Evolutionary conservation across 2,113 vertebrate species (phyloP).

Genomic region (Numenius arquata): DNA sequence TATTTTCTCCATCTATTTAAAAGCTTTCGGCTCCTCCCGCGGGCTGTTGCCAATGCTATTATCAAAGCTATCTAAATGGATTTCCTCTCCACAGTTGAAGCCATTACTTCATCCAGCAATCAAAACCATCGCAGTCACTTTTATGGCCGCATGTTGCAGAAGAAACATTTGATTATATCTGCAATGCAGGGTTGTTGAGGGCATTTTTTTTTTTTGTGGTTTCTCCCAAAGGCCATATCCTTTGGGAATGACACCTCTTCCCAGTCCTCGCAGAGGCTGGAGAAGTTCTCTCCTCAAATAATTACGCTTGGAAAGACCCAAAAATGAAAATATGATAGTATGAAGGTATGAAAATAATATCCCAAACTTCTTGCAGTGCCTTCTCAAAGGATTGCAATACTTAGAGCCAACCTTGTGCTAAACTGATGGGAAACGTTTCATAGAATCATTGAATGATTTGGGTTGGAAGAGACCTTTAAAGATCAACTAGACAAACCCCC

Average conservation of each 20-base stretch:
- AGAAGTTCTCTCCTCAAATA: not conserved
- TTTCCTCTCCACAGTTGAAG: not conserved
- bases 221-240: not conserved
- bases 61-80: not conserved
- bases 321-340: not conserved
- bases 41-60: not conserved
- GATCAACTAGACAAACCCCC: not conserved
- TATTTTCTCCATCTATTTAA: not conserved
- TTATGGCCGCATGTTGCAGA: not conserved
- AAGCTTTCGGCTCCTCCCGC: not conserved
- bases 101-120: not conserved
- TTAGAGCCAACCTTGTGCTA: not conserved
- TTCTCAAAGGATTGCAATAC: not conserved
- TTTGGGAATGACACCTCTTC: not conserved
- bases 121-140: not conserved
- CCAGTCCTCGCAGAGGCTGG: rapidly evolving
- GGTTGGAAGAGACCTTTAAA: not conserved
- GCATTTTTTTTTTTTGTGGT: not conserved
- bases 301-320: not conserved
- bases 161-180: not conserved
- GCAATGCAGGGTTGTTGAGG: not conserved
- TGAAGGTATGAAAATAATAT: not conserved
- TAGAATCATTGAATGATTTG: not conserved
- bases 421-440: not conserved
- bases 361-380: not conserved